phyloP scores from a whole-genome alignment of 2,113 vertebrate species.

The Hoplias malabaricus region DNA sequence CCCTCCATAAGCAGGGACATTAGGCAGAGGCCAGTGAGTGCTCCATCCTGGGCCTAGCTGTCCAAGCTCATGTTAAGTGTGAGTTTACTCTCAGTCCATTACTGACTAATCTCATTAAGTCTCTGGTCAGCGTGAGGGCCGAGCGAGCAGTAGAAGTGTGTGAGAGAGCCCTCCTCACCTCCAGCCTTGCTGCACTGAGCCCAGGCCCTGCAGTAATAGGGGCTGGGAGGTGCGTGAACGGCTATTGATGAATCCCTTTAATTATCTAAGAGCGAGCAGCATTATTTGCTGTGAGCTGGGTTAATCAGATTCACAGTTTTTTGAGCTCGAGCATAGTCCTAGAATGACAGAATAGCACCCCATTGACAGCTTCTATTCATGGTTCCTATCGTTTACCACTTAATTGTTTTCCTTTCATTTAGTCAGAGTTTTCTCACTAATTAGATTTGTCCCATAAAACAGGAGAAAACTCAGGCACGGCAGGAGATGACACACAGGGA shows the following conservation, averaged over 20 bases:
- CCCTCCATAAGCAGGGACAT: not conserved
- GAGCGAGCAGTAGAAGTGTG: slow-evolving; percentile 17
- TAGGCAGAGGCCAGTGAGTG: not conserved
- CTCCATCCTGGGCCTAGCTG: not conserved
- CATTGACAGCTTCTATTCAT: slow-evolving; percentile 42
- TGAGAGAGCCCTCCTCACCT: slow-evolving; percentile 8
- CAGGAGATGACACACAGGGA: slow-evolving; percentile 45
- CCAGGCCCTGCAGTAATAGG: slow-evolving; percentile 24
- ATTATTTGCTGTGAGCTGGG: slow-evolving; percentile 31
- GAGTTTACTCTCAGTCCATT: slow-evolving; percentile 51
- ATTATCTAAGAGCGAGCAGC: slow-evolving; percentile 43
- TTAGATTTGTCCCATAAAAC: slow-evolving; percentile 53
- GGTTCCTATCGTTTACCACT: slow-evolving; percentile 18
- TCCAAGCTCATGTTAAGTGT: slow-evolving; percentile 40
- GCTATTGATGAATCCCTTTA: slow-evolving; percentile 54
- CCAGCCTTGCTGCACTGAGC: not conserved
- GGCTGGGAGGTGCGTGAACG: slow-evolving; percentile 22
- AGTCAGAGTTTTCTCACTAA: slow-evolving; percentile 50
- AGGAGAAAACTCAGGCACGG: slow-evolving; percentile 49
- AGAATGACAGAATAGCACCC: slow-evolving; percentile 18
- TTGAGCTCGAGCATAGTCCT: not conserved
- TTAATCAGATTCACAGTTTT: slow-evolving; percentile 39
- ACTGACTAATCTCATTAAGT: slow-evolving; percentile 45
- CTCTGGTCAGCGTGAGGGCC: slow-evolving; percentile 16
- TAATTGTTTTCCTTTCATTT: slow-evolving; percentile 48